phyloP scores from a whole-genome alignment of 1,140 invertebrate genomes.

The Trissolcus basalis region DNA sequence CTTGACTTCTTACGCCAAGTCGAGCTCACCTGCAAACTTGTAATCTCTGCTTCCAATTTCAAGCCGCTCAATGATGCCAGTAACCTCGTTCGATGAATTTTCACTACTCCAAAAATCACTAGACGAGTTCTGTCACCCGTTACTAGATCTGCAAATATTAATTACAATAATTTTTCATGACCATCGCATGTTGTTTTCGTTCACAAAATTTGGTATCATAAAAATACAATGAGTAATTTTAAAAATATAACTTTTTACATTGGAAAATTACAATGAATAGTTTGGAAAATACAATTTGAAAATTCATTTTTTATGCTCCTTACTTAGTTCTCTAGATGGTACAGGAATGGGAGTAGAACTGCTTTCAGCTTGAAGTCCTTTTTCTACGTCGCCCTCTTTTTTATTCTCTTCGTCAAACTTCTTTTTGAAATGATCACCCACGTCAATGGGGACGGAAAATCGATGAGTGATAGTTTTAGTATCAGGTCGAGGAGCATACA shows the following conservation, averaged over 20 bases:
- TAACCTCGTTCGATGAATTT: constrained; percentile 90
- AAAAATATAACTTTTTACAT: too few relatives aligned
- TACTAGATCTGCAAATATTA: constrained; percentile 68
- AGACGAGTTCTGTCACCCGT: constrained; percentile 77
- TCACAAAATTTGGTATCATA: too few relatives aligned
- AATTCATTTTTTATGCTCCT: too few relatives aligned
- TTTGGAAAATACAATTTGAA: too few relatives aligned
- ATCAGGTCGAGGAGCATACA: constrained; percentile 96
- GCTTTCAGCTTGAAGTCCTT: constrained; percentile 69
- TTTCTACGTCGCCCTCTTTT: constrained; percentile 74
- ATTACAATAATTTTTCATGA: too few relatives aligned
- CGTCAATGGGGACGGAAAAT: constrained; percentile 73
- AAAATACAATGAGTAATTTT: too few relatives aligned
- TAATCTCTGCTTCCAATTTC: constrained; percentile 93
- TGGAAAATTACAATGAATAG: too few relatives aligned
- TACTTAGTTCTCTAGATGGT: constrained; percentile 71
- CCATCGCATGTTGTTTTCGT: too few relatives aligned
- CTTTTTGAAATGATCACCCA: constrained; percentile 68
- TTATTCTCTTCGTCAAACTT: constrained; percentile 68
- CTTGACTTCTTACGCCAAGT: constrained; percentile 87
- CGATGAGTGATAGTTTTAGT: constrained; percentile 89
- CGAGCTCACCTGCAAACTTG: constrained; percentile 86
- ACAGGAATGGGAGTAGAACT: constrained; percentile 76
- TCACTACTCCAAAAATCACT: constrained; percentile 91
- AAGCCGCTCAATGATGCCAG: constrained; percentile 94